Evolutionary conservation across 2,797 vertebrate species (phyloP).

Genomic region (Phataginus tricuspis): DNA sequence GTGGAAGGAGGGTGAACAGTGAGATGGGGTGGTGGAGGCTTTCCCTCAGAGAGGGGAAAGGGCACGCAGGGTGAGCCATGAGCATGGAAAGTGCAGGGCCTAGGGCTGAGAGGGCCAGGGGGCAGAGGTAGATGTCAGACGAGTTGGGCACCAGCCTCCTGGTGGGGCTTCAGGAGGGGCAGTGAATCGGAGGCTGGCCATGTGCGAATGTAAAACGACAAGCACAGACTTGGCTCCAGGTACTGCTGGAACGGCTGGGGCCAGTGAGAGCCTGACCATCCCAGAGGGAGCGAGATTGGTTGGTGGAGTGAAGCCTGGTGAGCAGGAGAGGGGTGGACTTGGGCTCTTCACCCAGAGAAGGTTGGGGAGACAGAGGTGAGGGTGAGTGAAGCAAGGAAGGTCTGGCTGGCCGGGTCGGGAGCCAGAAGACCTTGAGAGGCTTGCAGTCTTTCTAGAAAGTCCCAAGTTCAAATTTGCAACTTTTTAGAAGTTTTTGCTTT

Average conservation of each 20-base stretch:
- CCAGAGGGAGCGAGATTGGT: fast-evolving
- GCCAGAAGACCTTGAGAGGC: neutral
- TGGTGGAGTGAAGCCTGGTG: too few relatives aligned
- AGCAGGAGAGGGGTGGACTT: too few relatives aligned
- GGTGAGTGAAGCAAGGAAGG: too few relatives aligned
- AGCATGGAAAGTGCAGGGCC: neutral
- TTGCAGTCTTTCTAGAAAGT: neutral
- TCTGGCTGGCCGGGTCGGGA: neutral
- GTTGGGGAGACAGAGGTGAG: neutral
- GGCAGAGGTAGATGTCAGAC: constrained; percentile 90
- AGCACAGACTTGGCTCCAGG: neutral
- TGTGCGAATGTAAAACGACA: neutral
- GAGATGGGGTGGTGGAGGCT: neutral
- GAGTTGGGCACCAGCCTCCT: too few relatives aligned
- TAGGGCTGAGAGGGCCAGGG: constrained; percentile 89
- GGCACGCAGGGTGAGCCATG: too few relatives aligned
- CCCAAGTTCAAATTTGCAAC: neutral
- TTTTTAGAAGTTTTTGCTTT: neutral
- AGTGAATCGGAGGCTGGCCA: constrained; percentile 89
- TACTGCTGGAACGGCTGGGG: neutral
- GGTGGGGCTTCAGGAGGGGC: constrained; percentile 84
- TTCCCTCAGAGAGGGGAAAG: neutral
- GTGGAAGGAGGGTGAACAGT: neutral
- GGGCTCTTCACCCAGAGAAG: fast-evolving
- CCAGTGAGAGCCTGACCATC: neutral